Base-by-base conservation (phyloP, 1,140 invertebrate genomes). In the Drosophila gunungcola region DNA sequence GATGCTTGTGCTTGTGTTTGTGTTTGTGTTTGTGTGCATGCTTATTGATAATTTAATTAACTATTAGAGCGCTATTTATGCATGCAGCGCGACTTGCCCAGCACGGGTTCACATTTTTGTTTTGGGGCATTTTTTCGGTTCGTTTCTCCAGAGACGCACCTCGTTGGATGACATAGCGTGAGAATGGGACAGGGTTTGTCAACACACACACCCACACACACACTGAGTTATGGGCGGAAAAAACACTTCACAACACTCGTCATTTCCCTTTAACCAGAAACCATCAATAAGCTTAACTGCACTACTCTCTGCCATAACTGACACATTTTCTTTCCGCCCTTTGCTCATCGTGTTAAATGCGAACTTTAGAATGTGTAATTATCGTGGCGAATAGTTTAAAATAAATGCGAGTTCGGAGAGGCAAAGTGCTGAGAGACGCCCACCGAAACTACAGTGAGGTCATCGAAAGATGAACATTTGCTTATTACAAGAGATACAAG, bases 31-130 rank as follows among this genome's bases (percentile, higher is more conserved):
- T 63, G 73, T 70, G 55, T 76, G 56, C 11, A 53, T 63, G 73
- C 63, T 64, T 80, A 83, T 88, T 84, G 83, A 84, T 89, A 80
- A 84, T 80, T 89, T 88, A 80, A 89, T 89, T 89, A 83, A 53
- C 79, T 78, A 86, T 88, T 84, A 89, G 72, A 82, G 70, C 78
- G 45, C 34, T 60, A 54, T 89, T 89, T 69, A 77, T 67, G 48
- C 42, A 54, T 74, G 54, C 42, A 61, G 38, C 60, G 12, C 60
- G 12, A 49, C 73, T 56, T 38, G 43, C 34, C 34, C 70, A 73
- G 57, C 58, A 45, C 51, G 48, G 52, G 39, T 11, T 25, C 25
- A 38, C 38, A 61, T 43, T 3, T 5, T 3, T 41, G 34, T 43
- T 69, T 55, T 38, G 21, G 43, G 25, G 13, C 39, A 11, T 56